These are phyloP conservation scores for Nomia melanderi DNA, from an alignment of 1,140 invertebrate genomes.

Conservation along the genomic window DNA sequence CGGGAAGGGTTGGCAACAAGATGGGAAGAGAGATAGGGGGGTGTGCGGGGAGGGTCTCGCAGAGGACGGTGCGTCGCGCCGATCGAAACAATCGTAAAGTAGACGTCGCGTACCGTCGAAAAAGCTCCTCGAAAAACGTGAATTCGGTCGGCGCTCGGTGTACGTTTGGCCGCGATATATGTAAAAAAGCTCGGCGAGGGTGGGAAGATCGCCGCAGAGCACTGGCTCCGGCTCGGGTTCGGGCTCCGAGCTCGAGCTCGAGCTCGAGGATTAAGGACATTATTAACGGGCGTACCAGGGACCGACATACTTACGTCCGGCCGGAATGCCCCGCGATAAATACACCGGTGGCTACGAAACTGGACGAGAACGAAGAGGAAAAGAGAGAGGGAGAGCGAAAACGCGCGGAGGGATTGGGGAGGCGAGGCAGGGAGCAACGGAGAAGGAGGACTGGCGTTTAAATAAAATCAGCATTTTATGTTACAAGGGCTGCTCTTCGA, in stretches of 20 bases:
- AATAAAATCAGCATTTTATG: slow-evolving; percentile 78
- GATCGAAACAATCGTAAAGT: slow-evolving; percentile 65
- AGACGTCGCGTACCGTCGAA: slow-evolving; percentile 62
- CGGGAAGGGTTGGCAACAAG: too few species aligned
- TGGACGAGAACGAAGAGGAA: slow-evolving; percentile 51
- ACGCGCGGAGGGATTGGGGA: not conserved
- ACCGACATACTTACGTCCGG: slow-evolving; percentile 74
- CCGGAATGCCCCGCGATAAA: slow-evolving; percentile 74
- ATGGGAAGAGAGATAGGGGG: not conserved
- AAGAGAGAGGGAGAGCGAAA: not conserved
- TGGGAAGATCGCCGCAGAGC: slow-evolving; percentile 59
- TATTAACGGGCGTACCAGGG: slow-evolving; percentile 74
- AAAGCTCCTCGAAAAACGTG: slow-evolving; percentile 62
- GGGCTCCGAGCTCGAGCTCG: slow-evolving; percentile 60
- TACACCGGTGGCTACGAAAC: slow-evolving; percentile 68
- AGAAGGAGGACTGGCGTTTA: slow-evolving; percentile 59
- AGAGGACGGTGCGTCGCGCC: slow-evolving; percentile 32
- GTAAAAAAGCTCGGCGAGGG: slow-evolving; percentile 63
- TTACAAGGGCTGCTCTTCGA: slow-evolving; percentile 66
- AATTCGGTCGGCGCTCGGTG: slow-evolving; percentile 54
- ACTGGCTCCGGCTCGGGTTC: slow-evolving; percentile 55
- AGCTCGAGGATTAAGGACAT: slow-evolving; percentile 74
- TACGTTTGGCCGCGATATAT: slow-evolving; percentile 59
- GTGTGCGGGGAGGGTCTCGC: not conserved
- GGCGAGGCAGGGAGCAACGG: not conserved